Base-by-base conservation (phyloP, 64 coral and sea anemone genomes). In the Stichodactyla helianthus region DNA sequence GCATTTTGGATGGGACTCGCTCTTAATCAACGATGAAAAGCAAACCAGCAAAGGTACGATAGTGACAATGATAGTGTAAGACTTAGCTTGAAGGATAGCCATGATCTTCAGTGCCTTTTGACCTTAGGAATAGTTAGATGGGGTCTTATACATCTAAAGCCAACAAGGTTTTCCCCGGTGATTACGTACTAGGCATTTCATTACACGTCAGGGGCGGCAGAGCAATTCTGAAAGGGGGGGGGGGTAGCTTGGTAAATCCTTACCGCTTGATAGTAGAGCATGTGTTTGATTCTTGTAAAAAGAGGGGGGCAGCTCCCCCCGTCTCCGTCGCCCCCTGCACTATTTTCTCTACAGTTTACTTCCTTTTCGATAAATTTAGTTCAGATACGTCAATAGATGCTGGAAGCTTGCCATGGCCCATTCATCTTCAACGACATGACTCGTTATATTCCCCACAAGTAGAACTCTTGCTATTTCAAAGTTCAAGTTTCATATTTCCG, bases 1-100 rank as follows among this genome's bases (percentile, higher is more conserved):
- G 31, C 89, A 90, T 90, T 63, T 90, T 5, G 83, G 89, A 65
- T 62, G 65, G 68, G n/a, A 54, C 54, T 53, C 35, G 51, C 79
- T 57, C 3, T 50, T 54, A 12, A 23, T 23, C 12, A 31, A 74
- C 26, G 68, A 44, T 44, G 35, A 74, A 74, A n/a, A 74, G 25
- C 68, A 74, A 31, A 74, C 20, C 8, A 74, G 26, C 25, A 26
- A 23, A 74, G 23, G 10, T 10, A 23, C 12, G 68, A 74, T 28
- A 31, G 23, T 11, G 8, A 74, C 25, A 13, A 13, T 10, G 4
- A 74, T 1, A 74, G 68, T 20, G 2, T 27, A 8, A 9, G 12
- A 26, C 19, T 6, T 68, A 68, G n/a, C 63, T 23, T 8, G 26
- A 65, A n/a, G 68, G 68, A 27, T 26, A 74, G 68, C 68, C 68